Percentiles rank a stretch among this genome's conserved stretches.
Conservation (phyloP, 2,797 vertebrate genomes). For the Alcedo quadribrachys region DNA sequence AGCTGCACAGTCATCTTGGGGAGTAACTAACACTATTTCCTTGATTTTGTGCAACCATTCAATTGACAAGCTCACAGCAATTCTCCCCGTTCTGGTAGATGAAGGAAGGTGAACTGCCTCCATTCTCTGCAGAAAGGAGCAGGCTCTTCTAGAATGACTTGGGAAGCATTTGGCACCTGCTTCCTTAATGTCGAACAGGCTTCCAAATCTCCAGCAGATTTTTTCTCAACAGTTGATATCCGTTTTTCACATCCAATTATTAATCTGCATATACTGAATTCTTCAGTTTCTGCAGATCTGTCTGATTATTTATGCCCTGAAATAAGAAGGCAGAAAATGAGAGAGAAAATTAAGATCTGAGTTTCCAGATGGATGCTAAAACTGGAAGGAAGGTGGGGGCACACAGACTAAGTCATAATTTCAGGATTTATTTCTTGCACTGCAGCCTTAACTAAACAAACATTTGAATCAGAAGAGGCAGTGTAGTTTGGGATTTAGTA, state of each 20-base stretch:
- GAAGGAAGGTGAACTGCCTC: not conserved
- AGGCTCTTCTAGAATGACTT: not conserved
- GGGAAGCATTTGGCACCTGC: conserved; percentile 11
- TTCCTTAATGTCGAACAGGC: not conserved
- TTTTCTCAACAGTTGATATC: conserved; percentile 9
- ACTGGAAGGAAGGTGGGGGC: not conserved
- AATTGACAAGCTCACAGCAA: not conserved
- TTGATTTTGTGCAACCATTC: not conserved
- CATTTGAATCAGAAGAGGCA: not conserved
- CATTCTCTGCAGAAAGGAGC: not conserved
- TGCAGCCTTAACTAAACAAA: conserved; percentile 17
- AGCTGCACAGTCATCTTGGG: not conserved
- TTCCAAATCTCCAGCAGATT: conserved; percentile 4
- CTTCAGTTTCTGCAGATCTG: conserved; percentile 26
- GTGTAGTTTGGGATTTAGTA: not conserved
- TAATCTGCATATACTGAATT: conserved; percentile 35
- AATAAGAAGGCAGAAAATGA: conserved; percentile 51
- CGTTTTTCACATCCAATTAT: conserved; percentile 50
- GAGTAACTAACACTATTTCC: not conserved
- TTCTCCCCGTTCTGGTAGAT: accelerated
- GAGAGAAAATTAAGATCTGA: conserved; percentile 42
- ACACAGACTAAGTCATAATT: not conserved
- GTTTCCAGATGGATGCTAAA: conserved; percentile 58
- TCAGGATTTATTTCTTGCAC: conserved; percentile 27
- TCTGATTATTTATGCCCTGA: conserved; percentile 28